Base-by-base conservation (phyloP, 2,888 invertebrate genomes). In the Terebella lapidaria region DNA sequence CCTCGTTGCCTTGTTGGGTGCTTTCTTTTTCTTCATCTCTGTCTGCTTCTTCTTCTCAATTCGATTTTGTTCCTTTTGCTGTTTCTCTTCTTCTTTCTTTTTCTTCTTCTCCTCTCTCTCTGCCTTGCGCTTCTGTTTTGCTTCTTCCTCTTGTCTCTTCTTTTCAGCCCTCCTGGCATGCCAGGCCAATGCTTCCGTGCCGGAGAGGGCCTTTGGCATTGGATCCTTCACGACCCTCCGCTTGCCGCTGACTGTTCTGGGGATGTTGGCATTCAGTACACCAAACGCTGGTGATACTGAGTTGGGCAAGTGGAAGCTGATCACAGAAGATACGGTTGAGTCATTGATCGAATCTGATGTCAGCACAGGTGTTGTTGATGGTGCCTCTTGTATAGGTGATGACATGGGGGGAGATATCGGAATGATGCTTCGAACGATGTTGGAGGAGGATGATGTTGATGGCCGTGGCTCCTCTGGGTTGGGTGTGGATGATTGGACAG, bases 131-230 rank as follows among this genome's bases (percentile, higher is more conserved):
- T n/a, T n/a, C n/a, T n/a, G n/a, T n/a, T 49, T 49, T 22, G 49
- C 49, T 5, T 10, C 49, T 22, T 49, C 49, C 22, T 49, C 49
- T 22, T 5, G 10, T 24, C 24, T 5, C 24, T 22, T 49, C 15
- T 10, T 10, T 22, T 20, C n/a, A 15, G 5, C 5, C 15, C 24
- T 15, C 15, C 22, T 5, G 15, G 18, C 5, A 10, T 20, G 49
- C 49, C 10, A 20, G 5, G 15, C 22, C 22, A 49, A 22, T 5
- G 49, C 49, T 22, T 49, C 24, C 15, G 10, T 24, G 10, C 49
- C 49, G 5, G 49, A 49, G 5, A 49, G n/a, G 24, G 49, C 49
- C 22, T 49, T 49, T 49, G 49, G 49, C 24, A 49, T n/a, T n/a
- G n/a, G 49, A 5, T 49, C 22, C 35, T 35, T 18, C 35, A 10